Conservation (phyloP, 2,113 vertebrate genomes). For the crab-eating macaque (Macaca fascicularis) region DNA sequence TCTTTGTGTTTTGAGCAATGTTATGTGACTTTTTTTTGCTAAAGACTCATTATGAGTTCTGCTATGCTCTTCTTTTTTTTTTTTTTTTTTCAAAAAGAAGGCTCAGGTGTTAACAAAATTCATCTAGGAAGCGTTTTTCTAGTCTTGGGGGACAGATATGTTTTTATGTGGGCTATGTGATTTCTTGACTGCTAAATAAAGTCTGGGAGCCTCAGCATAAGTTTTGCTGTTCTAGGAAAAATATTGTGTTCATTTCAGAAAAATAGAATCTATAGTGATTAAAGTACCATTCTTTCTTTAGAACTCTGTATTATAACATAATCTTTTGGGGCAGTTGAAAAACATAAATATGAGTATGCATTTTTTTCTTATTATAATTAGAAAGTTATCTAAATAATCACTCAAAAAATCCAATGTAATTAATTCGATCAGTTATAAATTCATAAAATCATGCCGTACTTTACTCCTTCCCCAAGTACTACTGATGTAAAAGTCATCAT, state of each 20-base stretch:
- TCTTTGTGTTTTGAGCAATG: conserved; percentile 51
- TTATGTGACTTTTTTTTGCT: conserved; percentile 41
- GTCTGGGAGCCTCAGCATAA: not conserved
- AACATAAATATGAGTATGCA: conserved; percentile 12
- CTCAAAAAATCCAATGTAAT: conserved; percentile 13
- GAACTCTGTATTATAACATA: not conserved
- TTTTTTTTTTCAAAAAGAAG: not conserved
- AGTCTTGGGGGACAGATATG: not conserved
- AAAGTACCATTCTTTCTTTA: conserved; percentile 17
- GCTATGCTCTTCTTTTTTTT: not conserved
- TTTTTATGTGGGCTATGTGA: not conserved
- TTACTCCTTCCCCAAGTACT: not conserved
- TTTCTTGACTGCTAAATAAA: conserved; percentile 40
- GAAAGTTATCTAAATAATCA: not conserved
- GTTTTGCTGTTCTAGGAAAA: not conserved
- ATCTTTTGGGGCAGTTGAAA: conserved; percentile 28
- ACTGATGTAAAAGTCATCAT: not conserved
- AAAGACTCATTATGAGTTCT: conserved; percentile 48
- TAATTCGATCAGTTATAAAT: conserved; percentile 47
- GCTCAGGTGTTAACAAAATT: conserved; percentile 29
- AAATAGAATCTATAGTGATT: not conserved
- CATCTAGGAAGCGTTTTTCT: conserved; percentile 35
- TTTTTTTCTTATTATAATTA: not conserved
- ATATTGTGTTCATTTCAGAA: not conserved
- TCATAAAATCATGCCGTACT: not conserved